phyloP scores from a whole-genome alignment of 2,113 vertebrate species.

The Xenopus laevis region DNA sequence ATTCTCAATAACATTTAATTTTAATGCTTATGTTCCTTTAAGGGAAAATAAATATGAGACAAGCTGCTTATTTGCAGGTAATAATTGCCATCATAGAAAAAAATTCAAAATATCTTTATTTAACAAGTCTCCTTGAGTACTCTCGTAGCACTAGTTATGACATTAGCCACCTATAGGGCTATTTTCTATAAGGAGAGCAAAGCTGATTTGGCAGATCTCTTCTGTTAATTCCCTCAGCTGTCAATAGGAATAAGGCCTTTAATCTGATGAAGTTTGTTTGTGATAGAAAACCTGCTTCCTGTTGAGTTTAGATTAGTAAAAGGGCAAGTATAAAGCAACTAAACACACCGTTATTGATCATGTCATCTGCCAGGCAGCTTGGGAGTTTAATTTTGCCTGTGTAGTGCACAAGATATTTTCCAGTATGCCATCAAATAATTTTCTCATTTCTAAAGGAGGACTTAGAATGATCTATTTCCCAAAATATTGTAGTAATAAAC shows the following conservation, averaged over 20 bases:
- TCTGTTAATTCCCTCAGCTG: background rate
- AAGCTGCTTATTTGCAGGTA: too few relatives aligned
- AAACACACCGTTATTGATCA: background rate
- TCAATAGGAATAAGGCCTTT: background rate
- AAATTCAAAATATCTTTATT: too few relatives aligned
- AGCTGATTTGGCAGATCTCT: background rate
- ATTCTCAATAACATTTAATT: too few relatives aligned
- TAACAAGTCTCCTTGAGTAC: too few relatives aligned
- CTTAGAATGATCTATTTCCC: background rate
- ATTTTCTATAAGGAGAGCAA: too few relatives aligned
- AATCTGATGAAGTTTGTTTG: background rate
- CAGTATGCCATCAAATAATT: background rate
- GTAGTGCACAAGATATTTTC: background rate
- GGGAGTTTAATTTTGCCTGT: background rate
- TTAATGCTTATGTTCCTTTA: too few relatives aligned
- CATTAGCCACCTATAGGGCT: too few relatives aligned
- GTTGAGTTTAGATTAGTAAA: conserved; percentile 3
- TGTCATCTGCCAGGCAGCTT: background rate
- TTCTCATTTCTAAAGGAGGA: background rate
- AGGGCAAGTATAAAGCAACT: conserved; percentile 1
- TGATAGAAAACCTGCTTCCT: background rate
- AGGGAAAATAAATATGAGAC: too few relatives aligned
- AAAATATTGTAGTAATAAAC: background rate
- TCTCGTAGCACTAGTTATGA: too few relatives aligned
- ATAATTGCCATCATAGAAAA: too few relatives aligned